Evolutionary conservation across 2,113 vertebrate genomes (phyloP).

Genomic region (Sialia sialis): DNA sequence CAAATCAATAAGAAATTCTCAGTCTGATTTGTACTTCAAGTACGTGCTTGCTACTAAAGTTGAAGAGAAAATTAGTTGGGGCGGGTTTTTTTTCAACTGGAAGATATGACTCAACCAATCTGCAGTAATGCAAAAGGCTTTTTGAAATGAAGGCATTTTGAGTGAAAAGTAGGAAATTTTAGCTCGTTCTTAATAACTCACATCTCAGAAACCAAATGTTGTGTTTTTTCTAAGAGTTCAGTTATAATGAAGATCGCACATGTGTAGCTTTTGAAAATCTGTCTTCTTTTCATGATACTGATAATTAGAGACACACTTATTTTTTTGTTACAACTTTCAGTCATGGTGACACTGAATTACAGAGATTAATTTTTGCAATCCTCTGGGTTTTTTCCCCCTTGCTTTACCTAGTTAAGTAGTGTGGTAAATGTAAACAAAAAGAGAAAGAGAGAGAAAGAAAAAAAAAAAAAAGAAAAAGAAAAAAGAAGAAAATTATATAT

Average conservation of each 20-base stretch:
- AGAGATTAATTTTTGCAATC: background rate
- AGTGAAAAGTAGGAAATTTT: background rate
- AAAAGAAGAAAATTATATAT: too few relatives aligned
- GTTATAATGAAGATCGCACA: background rate
- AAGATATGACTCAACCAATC: background rate
- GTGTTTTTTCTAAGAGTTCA: background rate
- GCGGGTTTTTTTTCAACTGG: background rate
- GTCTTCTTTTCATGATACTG: background rate
- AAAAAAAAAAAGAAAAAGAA: too few relatives aligned
- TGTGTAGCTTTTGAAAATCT: background rate
- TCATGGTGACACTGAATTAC: background rate
- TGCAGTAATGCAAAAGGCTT: background rate
- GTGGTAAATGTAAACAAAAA: background rate
- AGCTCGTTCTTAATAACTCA: background rate
- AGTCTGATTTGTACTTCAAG: background rate
- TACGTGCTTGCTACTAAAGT: background rate
- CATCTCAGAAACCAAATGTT: background rate
- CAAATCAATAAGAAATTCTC: background rate
- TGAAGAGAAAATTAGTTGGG: background rate
- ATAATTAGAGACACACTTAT: background rate
- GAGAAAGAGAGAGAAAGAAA: too few relatives aligned
- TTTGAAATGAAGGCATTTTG: background rate
- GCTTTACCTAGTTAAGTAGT: background rate
- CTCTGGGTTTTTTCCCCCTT: background rate
- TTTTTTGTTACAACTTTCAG: background rate